A percentile compares a stretch with the other conserved stretches of the same genome.
Conservation (phyloP, 1,140 invertebrate species). For the Centruroides sculpturatus region DNA sequence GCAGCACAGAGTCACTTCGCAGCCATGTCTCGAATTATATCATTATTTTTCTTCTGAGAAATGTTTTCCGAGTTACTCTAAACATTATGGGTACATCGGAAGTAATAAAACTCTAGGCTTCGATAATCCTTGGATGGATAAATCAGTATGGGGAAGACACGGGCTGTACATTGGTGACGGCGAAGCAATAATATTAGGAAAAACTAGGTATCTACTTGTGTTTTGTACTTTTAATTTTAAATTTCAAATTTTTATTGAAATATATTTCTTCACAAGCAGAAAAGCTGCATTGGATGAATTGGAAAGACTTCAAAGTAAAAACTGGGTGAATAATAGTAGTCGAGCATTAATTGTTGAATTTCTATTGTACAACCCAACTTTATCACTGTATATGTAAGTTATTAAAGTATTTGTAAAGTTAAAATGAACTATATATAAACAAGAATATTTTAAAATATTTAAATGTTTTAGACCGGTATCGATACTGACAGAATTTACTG, state of each 20-base stretch:
- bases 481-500: background rate
- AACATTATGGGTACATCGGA: background rate
- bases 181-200: background rate
- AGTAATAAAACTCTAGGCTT: background rate
- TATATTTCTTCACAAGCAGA: no score
- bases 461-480: background rate
- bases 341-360: constrained; percentile 3
- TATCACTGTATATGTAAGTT: background rate
- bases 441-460: background rate
- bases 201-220: no score
- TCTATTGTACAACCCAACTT: constrained; percentile 5
- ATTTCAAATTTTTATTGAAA: no score
- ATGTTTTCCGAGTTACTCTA: background rate
- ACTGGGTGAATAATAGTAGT: background rate
- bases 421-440: no score
- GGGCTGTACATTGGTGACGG: background rate
- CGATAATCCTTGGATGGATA: background rate
- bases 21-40: background rate
- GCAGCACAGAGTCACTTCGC: background rate
- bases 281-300: no score
- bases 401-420: background rate
- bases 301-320: no score
- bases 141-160: background rate
- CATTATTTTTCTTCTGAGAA: background rate
- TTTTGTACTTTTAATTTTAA: no score